Evolutionary conservation across 2,888 invertebrate genomes (phyloP).

Genomic region (Cremastinae sp.): DNA sequence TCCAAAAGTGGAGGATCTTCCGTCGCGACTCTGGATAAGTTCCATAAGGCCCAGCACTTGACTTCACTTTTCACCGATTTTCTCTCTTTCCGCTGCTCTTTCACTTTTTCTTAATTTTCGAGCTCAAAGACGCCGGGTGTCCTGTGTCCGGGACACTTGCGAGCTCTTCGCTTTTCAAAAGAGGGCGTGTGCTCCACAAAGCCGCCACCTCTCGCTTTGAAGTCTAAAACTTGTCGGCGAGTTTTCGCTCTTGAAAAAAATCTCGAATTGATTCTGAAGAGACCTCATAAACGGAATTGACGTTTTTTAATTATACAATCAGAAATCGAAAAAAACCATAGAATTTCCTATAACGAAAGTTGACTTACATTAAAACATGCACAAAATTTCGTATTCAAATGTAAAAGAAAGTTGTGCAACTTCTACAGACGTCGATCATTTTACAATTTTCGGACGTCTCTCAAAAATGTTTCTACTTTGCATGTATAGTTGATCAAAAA

Average conservation of each 20-base stretch:
- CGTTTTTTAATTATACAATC: no score
- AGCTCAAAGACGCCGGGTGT: slow-evolving; percentile 26
- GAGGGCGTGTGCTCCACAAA: slow-evolving; percentile 30
- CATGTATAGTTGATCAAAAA: slow-evolving; percentile 7
- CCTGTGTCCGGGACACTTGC: slow-evolving; percentile 30
- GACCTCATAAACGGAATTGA: neutral
- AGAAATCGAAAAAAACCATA: no score
- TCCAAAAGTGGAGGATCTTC: slow-evolving; percentile 16
- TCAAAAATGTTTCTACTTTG: no score
- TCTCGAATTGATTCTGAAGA: slow-evolving; percentile 22
- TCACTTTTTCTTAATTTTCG: slow-evolving; percentile 38
- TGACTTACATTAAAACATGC: no score
- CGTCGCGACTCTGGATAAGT: slow-evolving; percentile 41
- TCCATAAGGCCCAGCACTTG: slow-evolving; percentile 64
- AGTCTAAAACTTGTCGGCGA: slow-evolving; percentile 60
- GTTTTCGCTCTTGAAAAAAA: slow-evolving; percentile 49
- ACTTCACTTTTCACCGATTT: slow-evolving; percentile 49
- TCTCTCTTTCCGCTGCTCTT: slow-evolving; percentile 31
- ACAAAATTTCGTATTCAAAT: no score
- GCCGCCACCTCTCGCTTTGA: slow-evolving; percentile 61
- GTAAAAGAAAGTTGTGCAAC: no score
- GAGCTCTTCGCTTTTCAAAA: slow-evolving; percentile 42
- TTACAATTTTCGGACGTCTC: no score
- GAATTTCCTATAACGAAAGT: no score
- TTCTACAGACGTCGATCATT: no score